Conservation (phyloP, 2,113 vertebrate species). For the Siniperca chuatsi region DNA sequence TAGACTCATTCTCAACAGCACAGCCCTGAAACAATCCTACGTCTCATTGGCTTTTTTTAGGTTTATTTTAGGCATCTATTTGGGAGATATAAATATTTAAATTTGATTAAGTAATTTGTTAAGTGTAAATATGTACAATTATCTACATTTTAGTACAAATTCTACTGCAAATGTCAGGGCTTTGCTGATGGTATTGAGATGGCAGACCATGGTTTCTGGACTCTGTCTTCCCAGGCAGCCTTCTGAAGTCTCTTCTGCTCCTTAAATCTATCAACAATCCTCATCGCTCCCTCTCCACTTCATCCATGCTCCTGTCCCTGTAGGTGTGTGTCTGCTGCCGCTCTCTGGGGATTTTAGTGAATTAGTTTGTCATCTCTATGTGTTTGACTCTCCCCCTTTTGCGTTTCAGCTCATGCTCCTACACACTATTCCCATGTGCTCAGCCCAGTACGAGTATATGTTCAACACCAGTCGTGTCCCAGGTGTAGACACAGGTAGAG, state of each 20-base stretch:
- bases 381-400: slow-evolving; percentile 84
- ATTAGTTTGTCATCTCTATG: slow-evolving; percentile 75
- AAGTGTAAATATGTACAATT: background rate
- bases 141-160: background rate
- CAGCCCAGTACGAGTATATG: slow-evolving; percentile 96
- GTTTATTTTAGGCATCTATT: background rate
- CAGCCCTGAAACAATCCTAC: slow-evolving; percentile 43
- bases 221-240: slow-evolving; percentile 36
- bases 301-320: slow-evolving; percentile 49
- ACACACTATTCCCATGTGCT: slow-evolving; percentile 97
- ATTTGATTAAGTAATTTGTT: background rate
- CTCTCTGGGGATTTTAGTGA: slow-evolving; percentile 67
- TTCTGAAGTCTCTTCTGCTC: slow-evolving; percentile 40
- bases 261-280: slow-evolving; percentile 48
- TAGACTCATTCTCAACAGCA: slow-evolving; percentile 59
- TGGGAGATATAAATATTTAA: background rate
- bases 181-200: slow-evolving; percentile 67
- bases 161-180: slow-evolving; percentile 18
- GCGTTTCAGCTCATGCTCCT: slow-evolving; percentile 89
- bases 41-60: background rate
- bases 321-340: slow-evolving; percentile 55
- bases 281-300: slow-evolving; percentile 56
- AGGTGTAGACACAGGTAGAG: slow-evolving; percentile 95
- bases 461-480: slow-evolving; percentile 96
- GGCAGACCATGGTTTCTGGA: slow-evolving; percentile 66